Percentiles rank a stretch among this genome's conserved stretches.
These are phyloP conservation scores for Steinernema hermaphroditum DNA, from an alignment of 2,888 invertebrate genomes.

Conservation along the genomic window DNA sequence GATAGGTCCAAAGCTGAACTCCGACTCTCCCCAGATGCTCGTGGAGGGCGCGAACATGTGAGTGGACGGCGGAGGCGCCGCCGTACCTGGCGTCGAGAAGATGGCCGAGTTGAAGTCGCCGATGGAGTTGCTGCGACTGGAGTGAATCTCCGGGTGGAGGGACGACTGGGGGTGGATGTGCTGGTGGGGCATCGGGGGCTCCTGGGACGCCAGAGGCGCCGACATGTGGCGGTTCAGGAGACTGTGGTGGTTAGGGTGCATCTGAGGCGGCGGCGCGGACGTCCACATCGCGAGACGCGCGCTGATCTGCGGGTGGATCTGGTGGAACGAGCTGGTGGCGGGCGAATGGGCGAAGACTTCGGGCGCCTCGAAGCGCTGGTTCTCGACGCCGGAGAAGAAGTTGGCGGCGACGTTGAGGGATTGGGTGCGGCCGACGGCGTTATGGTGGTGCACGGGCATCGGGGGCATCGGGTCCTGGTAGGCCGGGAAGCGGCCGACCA, in stretches of 20 bases:
- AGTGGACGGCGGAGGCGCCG: background rate
- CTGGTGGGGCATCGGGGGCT: conserved; percentile 16
- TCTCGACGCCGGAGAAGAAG: background rate
- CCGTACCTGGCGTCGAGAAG: background rate
- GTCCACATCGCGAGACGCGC: conserved; percentile 30
- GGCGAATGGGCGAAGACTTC: conserved; percentile 23
- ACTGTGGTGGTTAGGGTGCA: conserved; percentile 43
- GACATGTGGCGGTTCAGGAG: conserved; percentile 36
- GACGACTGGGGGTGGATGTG: conserved; percentile 35
- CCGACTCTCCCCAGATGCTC: conserved; percentile 58
- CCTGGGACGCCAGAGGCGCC: conserved; percentile 36
- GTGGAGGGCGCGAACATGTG: conserved; percentile 54
- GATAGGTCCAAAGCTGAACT: conserved; percentile 50
- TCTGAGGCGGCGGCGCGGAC: conserved; percentile 37
- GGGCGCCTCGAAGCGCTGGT: conserved; percentile 6
- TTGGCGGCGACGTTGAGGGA: conserved; percentile 47
- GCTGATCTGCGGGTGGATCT: background rate
- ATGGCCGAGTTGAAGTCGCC: conserved; percentile 25
- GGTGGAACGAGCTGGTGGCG: background rate
- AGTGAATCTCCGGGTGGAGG: conserved; percentile 26
- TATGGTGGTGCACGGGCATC: conserved; percentile 9
- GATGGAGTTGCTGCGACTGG: conserved; percentile 3
- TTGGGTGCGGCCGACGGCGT: conserved; percentile 48
- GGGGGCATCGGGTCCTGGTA: conserved; percentile 7
- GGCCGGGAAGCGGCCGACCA: conserved; percentile 17